phyloP scores from a whole-genome alignment of 2,888 invertebrate species.

The Trachelus stipa region DNA sequence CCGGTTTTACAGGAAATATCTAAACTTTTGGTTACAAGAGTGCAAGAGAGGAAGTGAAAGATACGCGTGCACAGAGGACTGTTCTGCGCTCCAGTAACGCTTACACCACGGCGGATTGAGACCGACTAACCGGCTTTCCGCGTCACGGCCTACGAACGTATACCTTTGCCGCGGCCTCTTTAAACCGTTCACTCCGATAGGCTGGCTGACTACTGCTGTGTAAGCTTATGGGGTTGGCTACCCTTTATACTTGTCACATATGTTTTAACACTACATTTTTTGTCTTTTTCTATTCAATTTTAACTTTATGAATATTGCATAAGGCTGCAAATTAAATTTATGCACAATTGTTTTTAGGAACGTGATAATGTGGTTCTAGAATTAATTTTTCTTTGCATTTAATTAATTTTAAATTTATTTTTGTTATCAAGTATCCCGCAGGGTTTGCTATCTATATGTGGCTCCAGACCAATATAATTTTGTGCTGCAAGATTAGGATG shows the following conservation, averaged over 20 bases:
- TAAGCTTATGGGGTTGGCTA: not conserved
- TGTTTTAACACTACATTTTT: not conserved
- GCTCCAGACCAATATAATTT: not conserved
- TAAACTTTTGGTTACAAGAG: not conserved
- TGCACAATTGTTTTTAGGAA: not conserved
- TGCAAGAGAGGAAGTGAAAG: not conserved
- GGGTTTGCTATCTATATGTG: not conserved
- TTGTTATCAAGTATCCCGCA: not conserved
- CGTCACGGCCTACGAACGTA: constrained; percentile 43
- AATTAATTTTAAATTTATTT: not conserved
- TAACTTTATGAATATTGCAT: not conserved
- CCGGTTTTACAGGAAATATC: not conserved
- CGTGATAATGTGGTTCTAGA: not conserved
- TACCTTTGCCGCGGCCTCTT: not conserved
- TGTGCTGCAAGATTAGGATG: not conserved
- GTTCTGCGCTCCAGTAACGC: not conserved
- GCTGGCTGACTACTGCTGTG: not conserved
- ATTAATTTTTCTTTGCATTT: not conserved
- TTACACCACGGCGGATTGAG: constrained; percentile 47
- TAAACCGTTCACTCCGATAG: not conserved
- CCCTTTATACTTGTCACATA: not conserved
- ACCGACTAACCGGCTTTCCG: constrained; percentile 62
- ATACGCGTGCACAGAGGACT: not conserved
- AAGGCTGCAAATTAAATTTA: not conserved
- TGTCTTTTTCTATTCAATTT: not conserved